Evolutionary conservation across 64 coral and sea anemone species (phyloP).

Genomic region (Pachyseris speciosa): DNA sequence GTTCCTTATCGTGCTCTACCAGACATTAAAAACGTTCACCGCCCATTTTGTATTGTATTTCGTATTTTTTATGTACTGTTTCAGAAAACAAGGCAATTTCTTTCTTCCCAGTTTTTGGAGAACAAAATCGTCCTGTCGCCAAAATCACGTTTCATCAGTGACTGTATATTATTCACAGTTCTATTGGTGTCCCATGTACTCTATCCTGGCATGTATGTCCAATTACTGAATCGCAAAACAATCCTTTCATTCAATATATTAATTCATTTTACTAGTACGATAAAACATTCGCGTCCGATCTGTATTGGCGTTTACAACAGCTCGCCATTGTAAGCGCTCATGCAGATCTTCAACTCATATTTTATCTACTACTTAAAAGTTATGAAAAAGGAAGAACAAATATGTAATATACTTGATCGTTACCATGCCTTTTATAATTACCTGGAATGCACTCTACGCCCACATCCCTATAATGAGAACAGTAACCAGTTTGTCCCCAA

Average conservation of each 20-base stretch:
- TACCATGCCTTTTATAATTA: no score
- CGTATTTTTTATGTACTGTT: slow-evolving; percentile 30
- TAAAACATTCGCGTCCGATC: no score
- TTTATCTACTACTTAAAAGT: no score
- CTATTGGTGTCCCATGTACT: neutral
- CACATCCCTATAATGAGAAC: no score
- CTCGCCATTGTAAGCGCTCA: no score
- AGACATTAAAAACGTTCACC: slow-evolving; percentile 35
- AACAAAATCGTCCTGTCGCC: neutral
- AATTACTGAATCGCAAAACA: neutral
- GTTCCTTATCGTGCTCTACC: neutral
- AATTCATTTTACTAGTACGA: no score
- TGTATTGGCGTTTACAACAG: no score
- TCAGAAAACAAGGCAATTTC: slow-evolving; percentile 45
- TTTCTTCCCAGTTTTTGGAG: neutral
- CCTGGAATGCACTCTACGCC: no score
- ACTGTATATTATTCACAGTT: neutral
- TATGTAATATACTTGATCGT: no score
- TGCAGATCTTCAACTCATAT: no score
- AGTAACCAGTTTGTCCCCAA: no score
- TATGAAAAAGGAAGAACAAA: no score
- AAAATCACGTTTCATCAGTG: neutral
- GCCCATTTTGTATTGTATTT: slow-evolving; percentile 45
- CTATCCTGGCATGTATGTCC: neutral
- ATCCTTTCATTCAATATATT: neutral